Base-by-base conservation (phyloP, 1,140 invertebrate genomes). In the Cataglyphis hispanica region DNA sequence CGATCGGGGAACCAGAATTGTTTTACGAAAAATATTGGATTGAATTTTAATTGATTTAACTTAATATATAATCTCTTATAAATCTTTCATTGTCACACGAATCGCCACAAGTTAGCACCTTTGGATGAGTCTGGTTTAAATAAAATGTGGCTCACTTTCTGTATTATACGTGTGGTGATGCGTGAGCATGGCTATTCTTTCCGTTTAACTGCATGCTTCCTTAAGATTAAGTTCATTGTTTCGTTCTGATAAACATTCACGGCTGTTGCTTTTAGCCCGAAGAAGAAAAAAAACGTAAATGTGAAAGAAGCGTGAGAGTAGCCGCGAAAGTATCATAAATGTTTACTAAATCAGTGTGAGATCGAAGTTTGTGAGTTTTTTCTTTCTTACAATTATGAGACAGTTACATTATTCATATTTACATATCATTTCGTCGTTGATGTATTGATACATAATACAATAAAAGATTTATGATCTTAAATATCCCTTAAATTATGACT, bases 241-340 rank as follows among this genome's bases (percentile, higher is more conserved):
- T 83, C 78, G 67, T 83, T 83, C 78, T 83, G 27, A 83, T 83
- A 83, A 83, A 83, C 53, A 83, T 83, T 83, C 67, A 74, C 56
- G 78, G 78, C 53, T 58, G 25, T 58, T 83, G 78, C 78, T 61
- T 61, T 83, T 83, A 74, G 25, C 7, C 46, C 78, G 67, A 46
- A 34, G 78, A 69, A 74, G 37, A 83, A 83, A 83, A 46, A 58
- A 31, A 25, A 11, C 37, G 34, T 43, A 81, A 67, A 83, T 34
- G 37, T 72, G 19, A 81, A 81, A 70, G 50, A 70, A 25, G 11
- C 53, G 25, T 81, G 67, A 83, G 72, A 81, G 37, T 80, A 40
- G 53, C 27, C 4, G 40, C 6, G 27, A 53, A 78, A 56, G 34
- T 56, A 43, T 74, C n/a, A 27, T 61, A 61, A 46, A 72, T 61